phyloP scores from a whole-genome alignment of 1,140 invertebrate genomes.

The Ostrea denselamellosa region DNA sequence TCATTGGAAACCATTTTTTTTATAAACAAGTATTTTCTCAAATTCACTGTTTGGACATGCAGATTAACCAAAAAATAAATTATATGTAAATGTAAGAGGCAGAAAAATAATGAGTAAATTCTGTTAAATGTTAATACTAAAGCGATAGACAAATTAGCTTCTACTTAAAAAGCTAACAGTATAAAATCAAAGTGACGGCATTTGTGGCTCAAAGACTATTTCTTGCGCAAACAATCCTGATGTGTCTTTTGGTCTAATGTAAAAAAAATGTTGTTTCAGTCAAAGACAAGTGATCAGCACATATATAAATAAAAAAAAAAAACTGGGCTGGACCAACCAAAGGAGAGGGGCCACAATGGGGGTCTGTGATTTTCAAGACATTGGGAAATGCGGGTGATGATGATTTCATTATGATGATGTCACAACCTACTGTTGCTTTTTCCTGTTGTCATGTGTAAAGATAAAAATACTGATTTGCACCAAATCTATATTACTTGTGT shows the following conservation, averaged over 20 bases:
- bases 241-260: slow-evolving; percentile 32
- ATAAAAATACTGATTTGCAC: slow-evolving; percentile 29
- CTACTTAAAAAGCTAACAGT: slow-evolving; percentile 59
- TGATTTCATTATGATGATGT: slow-evolving; percentile 17
- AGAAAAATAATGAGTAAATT: slow-evolving; percentile 60
- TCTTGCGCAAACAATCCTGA: slow-evolving; percentile 62
- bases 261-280: slow-evolving; percentile 38
- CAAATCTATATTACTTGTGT: slow-evolving; percentile 14
- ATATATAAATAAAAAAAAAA: slow-evolving; percentile 36
- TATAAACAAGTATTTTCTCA: neutral
- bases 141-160: slow-evolving; percentile 61
- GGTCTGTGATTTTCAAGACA: neutral
- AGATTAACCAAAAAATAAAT: slow-evolving; percentile 58
- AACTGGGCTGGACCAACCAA: slow-evolving; percentile 38
- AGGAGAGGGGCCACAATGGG: slow-evolving; percentile 25
- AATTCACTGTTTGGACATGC: slow-evolving; percentile 48
- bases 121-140: slow-evolving; percentile 62
- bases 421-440: slow-evolving; percentile 26
- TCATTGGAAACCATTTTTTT: neutral
- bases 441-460: neutral
- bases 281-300: slow-evolving; percentile 27
- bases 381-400: slow-evolving; percentile 12
- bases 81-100: slow-evolving; percentile 42
- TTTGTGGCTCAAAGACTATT: slow-evolving; percentile 62
- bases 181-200: slow-evolving; percentile 50